A percentile compares a stretch with the other conserved stretches of the same genome.
These are phyloP conservation scores for Pogonocherus hispidulus DNA, from an alignment of 2,888 invertebrate species.

Conservation along the genomic window DNA sequence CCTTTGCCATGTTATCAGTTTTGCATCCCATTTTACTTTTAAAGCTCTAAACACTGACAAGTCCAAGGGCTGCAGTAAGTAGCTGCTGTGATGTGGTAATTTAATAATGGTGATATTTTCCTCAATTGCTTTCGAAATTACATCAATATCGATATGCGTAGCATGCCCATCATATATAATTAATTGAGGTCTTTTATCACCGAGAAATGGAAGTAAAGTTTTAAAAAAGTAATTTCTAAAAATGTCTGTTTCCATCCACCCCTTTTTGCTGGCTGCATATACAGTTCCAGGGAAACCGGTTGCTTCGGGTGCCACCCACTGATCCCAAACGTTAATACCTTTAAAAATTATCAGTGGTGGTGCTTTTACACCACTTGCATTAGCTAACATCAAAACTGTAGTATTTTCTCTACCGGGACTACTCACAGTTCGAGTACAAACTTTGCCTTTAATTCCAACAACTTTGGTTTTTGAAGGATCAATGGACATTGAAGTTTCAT, in stretches of 20 bases:
- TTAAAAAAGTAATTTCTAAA: too few species aligned
- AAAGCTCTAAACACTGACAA: not conserved
- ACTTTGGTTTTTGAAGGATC: not conserved
- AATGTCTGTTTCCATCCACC: constrained; percentile 52
- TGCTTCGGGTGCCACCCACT: constrained; percentile 48
- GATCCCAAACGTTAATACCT: constrained; percentile 60
- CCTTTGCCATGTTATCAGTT: constrained; percentile 6
- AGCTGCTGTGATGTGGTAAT: not conserved
- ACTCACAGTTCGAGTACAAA: not conserved
- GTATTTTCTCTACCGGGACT: constrained; percentile 56
- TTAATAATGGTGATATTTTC: not conserved
- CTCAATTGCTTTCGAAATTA: not conserved
- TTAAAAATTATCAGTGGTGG: constrained; percentile 61
- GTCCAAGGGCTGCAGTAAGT: constrained; percentile 3
- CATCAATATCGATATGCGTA: constrained; percentile 1
- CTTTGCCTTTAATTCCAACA: not conserved
- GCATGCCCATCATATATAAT: constrained; percentile 29
- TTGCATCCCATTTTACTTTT: constrained; percentile 3
- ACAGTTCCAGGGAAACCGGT: constrained; percentile 53
- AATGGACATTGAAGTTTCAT: not conserved
- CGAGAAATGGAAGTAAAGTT: constrained; percentile 26
- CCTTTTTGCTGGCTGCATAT: constrained; percentile 55
- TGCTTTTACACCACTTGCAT: constrained; percentile 55
- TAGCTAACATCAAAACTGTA: constrained; percentile 53
- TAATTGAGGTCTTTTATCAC: constrained; percentile 35